Percentiles rank a stretch among this genome's conserved stretches.
These are phyloP conservation scores for Echinops telfairi DNA, from an alignment of 2,113 vertebrate genomes.

Conservation along the genomic window DNA sequence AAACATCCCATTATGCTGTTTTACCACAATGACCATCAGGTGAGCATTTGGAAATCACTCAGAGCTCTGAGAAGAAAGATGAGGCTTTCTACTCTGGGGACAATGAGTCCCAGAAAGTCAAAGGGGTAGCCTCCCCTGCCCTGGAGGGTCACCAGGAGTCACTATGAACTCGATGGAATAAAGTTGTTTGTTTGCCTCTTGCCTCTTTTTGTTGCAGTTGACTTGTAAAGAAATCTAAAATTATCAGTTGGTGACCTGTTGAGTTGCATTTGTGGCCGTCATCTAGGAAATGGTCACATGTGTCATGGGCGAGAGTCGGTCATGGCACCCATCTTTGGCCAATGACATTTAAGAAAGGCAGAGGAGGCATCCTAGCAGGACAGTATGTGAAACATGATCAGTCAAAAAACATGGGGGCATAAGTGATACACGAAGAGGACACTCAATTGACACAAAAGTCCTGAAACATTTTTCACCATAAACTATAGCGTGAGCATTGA, in stretches of 20 bases:
- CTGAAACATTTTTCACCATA: neutral
- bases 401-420: neutral
- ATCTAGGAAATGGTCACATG: neutral
- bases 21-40: neutral
- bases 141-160: too few relatives aligned
- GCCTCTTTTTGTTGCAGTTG: slow-evolving; percentile 15
- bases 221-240: slow-evolving; percentile 48
- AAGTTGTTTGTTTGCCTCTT: neutral
- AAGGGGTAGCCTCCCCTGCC: too few relatives aligned
- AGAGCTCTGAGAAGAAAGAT: too few relatives aligned
- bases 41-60: too few relatives aligned
- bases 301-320: neutral
- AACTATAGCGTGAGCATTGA: neutral
- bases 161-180: too few relatives aligned
- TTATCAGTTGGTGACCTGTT: slow-evolving; percentile 12
- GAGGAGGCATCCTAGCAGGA: neutral
- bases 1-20: neutral
- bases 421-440: rapidly evolving
- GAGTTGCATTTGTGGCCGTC: slow-evolving; percentile 33
- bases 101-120: too few relatives aligned
- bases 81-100: too few relatives aligned
- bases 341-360: neutral
- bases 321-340: neutral
- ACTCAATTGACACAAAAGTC: neutral
- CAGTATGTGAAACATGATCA: neutral